A percentile compares a stretch with the other conserved stretches of the same genome.
These are phyloP conservation scores for Catocala fraxini DNA, from an alignment of 2,888 invertebrate genomes.

Conservation along the genomic window DNA sequence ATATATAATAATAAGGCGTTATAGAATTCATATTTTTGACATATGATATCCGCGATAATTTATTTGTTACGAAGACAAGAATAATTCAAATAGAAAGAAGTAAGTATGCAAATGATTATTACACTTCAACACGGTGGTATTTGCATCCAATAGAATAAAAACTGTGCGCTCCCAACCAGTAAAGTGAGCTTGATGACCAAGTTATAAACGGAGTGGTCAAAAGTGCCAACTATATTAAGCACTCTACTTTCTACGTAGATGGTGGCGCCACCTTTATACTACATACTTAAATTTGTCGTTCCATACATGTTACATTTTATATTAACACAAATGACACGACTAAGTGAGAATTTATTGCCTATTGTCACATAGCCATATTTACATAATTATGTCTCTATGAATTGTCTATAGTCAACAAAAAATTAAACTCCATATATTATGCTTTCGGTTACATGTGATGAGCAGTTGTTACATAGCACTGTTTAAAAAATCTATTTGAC, in stretches of 20 bases:
- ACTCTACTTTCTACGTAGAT: neutral
- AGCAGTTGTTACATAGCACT: slow-evolving; percentile 43
- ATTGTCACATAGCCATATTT: slow-evolving; percentile 44
- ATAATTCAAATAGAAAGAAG: no score
- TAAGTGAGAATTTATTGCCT: slow-evolving; percentile 48
- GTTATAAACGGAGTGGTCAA: no score
- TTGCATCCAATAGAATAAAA: no score
- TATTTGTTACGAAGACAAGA: no score
- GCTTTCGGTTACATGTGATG: slow-evolving; percentile 12
- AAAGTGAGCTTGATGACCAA: no score
- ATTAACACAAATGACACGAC: slow-evolving; percentile 28
- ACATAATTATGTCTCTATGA: slow-evolving; percentile 47
- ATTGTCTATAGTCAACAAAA: slow-evolving; percentile 42
- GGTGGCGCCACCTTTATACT: neutral
- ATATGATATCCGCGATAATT: no score
- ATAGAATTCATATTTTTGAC: no score
- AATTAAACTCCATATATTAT: slow-evolving; percentile 34
- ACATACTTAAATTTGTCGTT: neutral
- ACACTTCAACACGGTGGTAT: no score
- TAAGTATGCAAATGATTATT: no score
- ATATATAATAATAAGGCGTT: no score
- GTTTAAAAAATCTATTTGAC: slow-evolving; percentile 36
- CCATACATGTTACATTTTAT: slow-evolving; percentile 28
- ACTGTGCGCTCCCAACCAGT: no score
- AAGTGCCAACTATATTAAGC: no score